A percentile compares a stretch with the other conserved stretches of the same genome.
phyloP scores from a whole-genome alignment of 2,113 vertebrate species.

The Sylvilagus bachmani region DNA sequence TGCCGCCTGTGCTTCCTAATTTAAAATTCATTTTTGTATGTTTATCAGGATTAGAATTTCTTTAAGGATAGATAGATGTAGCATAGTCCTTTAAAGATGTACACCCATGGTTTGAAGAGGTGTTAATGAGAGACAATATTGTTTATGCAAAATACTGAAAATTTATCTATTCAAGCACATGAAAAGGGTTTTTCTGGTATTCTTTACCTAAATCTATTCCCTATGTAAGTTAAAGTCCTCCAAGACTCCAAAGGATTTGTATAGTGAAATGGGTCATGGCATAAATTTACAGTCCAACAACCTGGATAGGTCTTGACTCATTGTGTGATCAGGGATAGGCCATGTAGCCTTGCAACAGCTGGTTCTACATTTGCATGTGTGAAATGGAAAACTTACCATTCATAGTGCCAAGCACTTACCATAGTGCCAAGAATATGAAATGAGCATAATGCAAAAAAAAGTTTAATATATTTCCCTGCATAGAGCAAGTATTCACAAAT shows the following conservation, averaged over 20 bases:
- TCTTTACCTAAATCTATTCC: neutral
- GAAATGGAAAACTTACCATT: neutral
- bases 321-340: neutral
- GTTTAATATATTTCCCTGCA: neutral
- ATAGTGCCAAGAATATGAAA: neutral
- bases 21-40: conserved; percentile 39
- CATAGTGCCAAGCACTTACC: neutral
- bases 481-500: neutral
- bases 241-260: neutral
- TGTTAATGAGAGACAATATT: neutral
- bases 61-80: neutral
- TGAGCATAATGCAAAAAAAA: neutral
- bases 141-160: neutral
- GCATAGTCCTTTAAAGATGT: neutral
- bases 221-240: neutral
- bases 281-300: neutral
- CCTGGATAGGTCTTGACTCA: neutral
- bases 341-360: neutral
- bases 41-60: neutral
- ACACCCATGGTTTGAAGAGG: neutral
- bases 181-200: neutral
- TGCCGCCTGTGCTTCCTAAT: neutral
- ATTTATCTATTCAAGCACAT: neutral
- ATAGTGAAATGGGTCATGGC: neutral
- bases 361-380: neutral